Base-by-base conservation (phyloP, 1,140 invertebrate species). In the Orius laevigatus region DNA sequence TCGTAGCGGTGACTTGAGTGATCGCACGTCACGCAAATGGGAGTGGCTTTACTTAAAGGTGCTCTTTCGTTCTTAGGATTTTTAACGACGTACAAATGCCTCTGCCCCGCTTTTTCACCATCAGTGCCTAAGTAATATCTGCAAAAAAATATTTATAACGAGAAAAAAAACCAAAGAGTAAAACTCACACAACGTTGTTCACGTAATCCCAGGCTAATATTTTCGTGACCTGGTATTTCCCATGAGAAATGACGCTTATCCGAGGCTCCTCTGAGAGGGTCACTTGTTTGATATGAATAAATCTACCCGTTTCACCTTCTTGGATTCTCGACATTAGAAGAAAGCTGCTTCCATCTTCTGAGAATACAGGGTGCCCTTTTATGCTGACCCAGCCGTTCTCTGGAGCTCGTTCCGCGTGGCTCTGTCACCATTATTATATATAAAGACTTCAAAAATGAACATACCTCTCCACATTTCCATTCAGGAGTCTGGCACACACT, bases 241-340 rank as follows among this genome's bases (percentile, higher is more conserved):
- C 89, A 59, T 87, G 81, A 16, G 86, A 91, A 10, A 94, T 70
- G 5, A 88, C 84, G 2, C 83, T 78, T 60, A 84, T 85, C 56
- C 79, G 74, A 60, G 84, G 79, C 58, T 85, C 44, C 11, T 46
- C 43, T n/a, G 76, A 73, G 33, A 84, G 74, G 34, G 82, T 84
- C 16, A 87, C 72, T 60, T 88, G 82, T 57, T 87, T 89, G 58
- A 93, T 85, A 66, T 93, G 87, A 20, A 83, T 86, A 65, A 81
- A 91, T 59, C 81, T 78, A 57, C 88, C 84, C 36, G 74, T 72
- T 5, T 73, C 76, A 8, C 79, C 84, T 59, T 92, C 84, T 57
- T 84, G 79, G 16, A 89, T 77, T 14, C 83, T 75, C 1, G 85
- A 76, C 36, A 89, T 71, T 44, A 89, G 66, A 42, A 93, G 72